Conservation (phyloP, 2,113 vertebrate genomes). For the Todiramphus chloris region DNA sequence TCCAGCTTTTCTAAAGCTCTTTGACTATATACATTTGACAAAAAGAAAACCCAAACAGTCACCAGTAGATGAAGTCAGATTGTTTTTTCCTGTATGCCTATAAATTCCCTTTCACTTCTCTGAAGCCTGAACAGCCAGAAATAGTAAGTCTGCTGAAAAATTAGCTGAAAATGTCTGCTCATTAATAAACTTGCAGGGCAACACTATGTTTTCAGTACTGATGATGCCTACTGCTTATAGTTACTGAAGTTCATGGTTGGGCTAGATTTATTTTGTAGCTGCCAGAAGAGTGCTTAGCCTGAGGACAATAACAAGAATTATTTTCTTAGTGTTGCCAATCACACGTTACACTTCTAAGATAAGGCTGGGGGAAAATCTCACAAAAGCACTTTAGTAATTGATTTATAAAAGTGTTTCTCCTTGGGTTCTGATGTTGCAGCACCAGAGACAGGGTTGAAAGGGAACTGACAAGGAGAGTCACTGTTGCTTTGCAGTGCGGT, state of each 20-base stretch:
- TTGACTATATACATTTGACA: slow-evolving; percentile 13
- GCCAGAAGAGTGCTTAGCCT: not conserved
- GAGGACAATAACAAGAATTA: slow-evolving; percentile 10
- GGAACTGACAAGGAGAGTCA: not conserved
- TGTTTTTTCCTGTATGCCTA: not conserved
- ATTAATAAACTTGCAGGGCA: not conserved
- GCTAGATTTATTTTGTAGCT: not conserved
- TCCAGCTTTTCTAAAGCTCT: slow-evolving; percentile 62
- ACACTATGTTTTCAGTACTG: not conserved
- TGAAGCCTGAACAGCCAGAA: not conserved
- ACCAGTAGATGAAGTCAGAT: not conserved
- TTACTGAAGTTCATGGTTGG: not conserved
- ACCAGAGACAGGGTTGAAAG: not conserved
- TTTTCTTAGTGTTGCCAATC: not conserved
- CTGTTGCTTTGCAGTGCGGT: not conserved
- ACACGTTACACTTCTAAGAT: not conserved
- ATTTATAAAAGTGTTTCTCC: not conserved
- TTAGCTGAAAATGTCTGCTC: not conserved
- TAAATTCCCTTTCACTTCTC: slow-evolving; percentile 22
- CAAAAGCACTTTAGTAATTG: not conserved
- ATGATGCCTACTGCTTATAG: not conserved
- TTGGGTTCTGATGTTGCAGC: not conserved
- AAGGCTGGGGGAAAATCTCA: not conserved
- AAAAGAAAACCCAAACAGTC: not conserved
- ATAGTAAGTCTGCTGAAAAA: not conserved